Base-by-base conservation (phyloP, 2,888 invertebrate species). In the Thymelicus lineola region DNA sequence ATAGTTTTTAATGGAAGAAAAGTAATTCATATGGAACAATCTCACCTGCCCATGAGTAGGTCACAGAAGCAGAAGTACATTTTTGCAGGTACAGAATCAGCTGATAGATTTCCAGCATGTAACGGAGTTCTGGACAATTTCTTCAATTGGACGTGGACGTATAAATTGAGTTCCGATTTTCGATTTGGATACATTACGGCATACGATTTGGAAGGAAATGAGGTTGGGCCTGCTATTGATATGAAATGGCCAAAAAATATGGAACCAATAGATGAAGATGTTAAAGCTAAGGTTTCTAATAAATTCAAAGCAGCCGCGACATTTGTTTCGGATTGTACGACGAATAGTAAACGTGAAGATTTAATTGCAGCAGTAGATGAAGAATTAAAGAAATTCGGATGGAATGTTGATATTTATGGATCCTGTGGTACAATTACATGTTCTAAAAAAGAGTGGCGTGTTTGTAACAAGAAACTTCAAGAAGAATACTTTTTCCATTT, bases 81-180 rank as follows among this genome's bases (percentile, higher is more conserved):
- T 3, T 89, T 86, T 66, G 85, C 81, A 7, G 81, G 78, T 10
- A 86, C 85, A 71, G 90, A 90, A 73, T 87, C 90, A 2, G 71
- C 88, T 7, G 77, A 80, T 5, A 76, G 85, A 61, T 88, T 87
- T 71, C 83, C 85, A 0, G 66, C 81, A 0, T 86, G 86, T 53
- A 72, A 77, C 7, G 58, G 75, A 7, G 67, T 60, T 14, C 83
- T 83, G 1, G 78, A 91, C 48, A 72, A 75, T 4, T 87, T 45
- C 50, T 82, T 80, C 46, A 82, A 81, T 66, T 82, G 80, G 81
- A 82, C 81, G 6, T 80, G 80, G 80, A 82, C 80, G 0, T 82
- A 82, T 38, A 74, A 61, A 65, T 57, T 80, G 5, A 78, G 79
- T 50, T 80, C 80, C 0, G 75, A 81, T 63, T 75, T 79, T 4